Evolutionary conservation across 2,888 invertebrate species (phyloP).

Genomic region (Orthosia cruda): DNA sequence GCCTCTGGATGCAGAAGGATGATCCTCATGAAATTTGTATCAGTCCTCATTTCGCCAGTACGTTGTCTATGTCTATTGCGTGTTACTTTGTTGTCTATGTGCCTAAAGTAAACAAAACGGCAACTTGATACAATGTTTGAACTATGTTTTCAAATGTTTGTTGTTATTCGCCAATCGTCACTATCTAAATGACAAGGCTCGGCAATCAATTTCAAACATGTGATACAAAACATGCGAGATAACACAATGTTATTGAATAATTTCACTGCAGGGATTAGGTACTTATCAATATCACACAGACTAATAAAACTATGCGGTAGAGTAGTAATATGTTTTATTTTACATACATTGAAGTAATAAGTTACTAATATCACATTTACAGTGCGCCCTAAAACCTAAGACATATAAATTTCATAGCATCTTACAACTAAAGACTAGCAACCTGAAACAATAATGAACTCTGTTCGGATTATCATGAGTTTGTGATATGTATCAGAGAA

Average conservation of each 20-base stretch:
- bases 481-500: conserved; percentile 87
- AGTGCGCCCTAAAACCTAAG: conserved; percentile 83
- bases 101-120: conserved; percentile 14
- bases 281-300: conserved; percentile 18
- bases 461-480: conserved; percentile 84
- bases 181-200: conserved; percentile 17
- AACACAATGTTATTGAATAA: conserved; percentile 40
- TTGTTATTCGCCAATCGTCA: conserved; percentile 27
- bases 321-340: conserved; percentile 77
- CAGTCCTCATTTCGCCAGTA: neutral
- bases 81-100: conserved; percentile 4
- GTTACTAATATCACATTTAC: conserved; percentile 90
- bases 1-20: no score
- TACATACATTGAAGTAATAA: conserved; percentile 82
- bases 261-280: conserved; percentile 30
- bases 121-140: conserved; percentile 2
- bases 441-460: conserved; percentile 84
- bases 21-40: neutral
- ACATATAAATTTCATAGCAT: conserved; percentile 73
- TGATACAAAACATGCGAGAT: conserved; percentile 27
- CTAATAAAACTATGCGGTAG: conserved; percentile 54
- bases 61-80: neutral
- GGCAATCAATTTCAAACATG: conserved; percentile 29
- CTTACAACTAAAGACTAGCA: conserved; percentile 90
- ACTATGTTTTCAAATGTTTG: conserved; percentile 21